phyloP scores from a whole-genome alignment of 1,140 invertebrate genomes.

The Euborellia annulipes region DNA sequence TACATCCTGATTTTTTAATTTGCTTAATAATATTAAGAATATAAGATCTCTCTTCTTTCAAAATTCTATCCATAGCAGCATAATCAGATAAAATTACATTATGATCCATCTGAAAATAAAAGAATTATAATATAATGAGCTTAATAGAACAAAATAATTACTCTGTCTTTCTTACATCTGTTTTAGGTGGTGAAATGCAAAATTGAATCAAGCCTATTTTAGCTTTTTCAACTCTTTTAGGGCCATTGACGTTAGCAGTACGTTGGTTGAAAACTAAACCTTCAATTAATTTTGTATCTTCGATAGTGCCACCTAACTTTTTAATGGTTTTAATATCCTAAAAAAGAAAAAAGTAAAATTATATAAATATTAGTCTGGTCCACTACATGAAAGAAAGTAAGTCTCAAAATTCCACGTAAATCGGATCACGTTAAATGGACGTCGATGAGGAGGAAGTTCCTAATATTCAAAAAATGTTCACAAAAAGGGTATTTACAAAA shows the following conservation, averaged over 20 bases:
- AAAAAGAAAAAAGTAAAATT: constrained; percentile 10
- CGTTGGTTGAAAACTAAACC: constrained; percentile 89
- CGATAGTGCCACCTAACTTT: constrained; percentile 91
- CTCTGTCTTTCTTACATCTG: constrained; percentile 59
- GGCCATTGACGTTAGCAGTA: constrained; percentile 77
- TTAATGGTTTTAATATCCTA: constrained; percentile 90
- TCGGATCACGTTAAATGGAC: too few relatives aligned
- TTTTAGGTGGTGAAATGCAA: constrained; percentile 98
- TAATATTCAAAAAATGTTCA: too few relatives aligned
- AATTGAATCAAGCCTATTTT: constrained; percentile 99
- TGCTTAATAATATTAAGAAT: constrained; percentile 98
- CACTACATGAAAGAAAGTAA: too few relatives aligned
- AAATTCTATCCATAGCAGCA: constrained; percentile 93
- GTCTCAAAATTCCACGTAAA: too few relatives aligned
- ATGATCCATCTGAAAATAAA: constrained; percentile 81
- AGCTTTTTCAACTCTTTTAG: constrained; percentile 88
- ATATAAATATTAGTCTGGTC: background rate
- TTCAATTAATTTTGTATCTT: constrained; percentile 92
- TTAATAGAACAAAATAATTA: background rate
- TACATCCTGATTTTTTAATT: constrained; percentile 97
- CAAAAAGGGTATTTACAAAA: too few relatives aligned
- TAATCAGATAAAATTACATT: constrained; percentile 97
- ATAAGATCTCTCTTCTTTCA: constrained; percentile 96
- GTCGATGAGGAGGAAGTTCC: too few relatives aligned
- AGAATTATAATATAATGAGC: background rate